A percentile compares a stretch with the other conserved stretches of the same genome.
These are phyloP conservation scores for Montipora foliosa DNA, from an alignment of 64 coral and sea anemone species.

Conservation along the genomic window DNA sequence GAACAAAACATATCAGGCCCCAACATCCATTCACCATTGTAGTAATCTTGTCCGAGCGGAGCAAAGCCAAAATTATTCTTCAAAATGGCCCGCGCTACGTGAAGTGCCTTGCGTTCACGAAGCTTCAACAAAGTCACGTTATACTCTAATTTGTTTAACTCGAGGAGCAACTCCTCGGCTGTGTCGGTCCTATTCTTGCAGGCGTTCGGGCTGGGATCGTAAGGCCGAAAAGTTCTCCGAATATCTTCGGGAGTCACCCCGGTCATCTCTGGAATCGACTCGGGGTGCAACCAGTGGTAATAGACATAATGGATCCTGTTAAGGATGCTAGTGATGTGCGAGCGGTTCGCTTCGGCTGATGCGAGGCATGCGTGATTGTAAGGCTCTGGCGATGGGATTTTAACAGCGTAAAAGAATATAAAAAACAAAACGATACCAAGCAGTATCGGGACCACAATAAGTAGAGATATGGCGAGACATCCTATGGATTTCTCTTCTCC, in stretches of 20 bases:
- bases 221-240: slow-evolving; percentile 24
- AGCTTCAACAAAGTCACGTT: slow-evolving; percentile 26
- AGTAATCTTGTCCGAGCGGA: slow-evolving; percentile 60
- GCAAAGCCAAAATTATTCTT: slow-evolving; percentile 25
- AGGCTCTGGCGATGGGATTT: background rate
- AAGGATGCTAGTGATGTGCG: background rate
- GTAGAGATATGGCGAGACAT: background rate
- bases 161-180: background rate
- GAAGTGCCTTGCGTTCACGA: slow-evolving; percentile 49
- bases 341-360: slow-evolving; percentile 40
- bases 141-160: slow-evolving; percentile 21
- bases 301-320: slow-evolving; percentile 25
- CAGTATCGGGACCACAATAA: background rate
- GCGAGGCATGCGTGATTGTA: background rate
- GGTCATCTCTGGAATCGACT: slow-evolving; percentile 31
- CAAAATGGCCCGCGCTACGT: slow-evolving; percentile 33
- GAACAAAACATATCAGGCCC: slow-evolving; percentile 57
- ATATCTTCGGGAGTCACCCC: slow-evolving; percentile 44
- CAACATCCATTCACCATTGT: slow-evolving; percentile 56
- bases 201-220: slow-evolving; percentile 24
- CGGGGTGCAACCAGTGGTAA: slow-evolving; percentile 39
- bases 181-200: slow-evolving; percentile 37
- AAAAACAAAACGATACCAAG: background rate
- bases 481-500: background rate
- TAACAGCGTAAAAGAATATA: slow-evolving; percentile 3